A percentile compares a stretch with the other conserved stretches of the same genome.
Conservation (phyloP, 2,113 vertebrate species). For the Nesoenas mayeri region DNA sequence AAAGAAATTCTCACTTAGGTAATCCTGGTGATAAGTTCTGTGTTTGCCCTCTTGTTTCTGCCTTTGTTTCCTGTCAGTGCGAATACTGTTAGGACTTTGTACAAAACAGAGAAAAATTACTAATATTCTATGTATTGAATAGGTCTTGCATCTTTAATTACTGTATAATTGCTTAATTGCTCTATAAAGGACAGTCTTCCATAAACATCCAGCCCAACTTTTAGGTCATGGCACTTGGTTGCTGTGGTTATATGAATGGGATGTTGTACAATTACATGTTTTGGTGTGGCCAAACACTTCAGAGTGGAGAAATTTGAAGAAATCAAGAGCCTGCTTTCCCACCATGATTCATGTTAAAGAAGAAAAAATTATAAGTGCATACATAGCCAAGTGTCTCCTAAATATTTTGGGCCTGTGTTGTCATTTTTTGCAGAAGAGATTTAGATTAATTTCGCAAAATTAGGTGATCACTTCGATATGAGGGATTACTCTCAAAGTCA, state of each 20-base stretch:
- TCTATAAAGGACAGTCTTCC: not conserved
- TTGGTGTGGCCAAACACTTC: not conserved
- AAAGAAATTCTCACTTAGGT: not conserved
- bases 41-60: not conserved
- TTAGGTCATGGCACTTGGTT: not conserved
- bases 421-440: not conserved
- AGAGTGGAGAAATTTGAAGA: not conserved
- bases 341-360: not conserved
- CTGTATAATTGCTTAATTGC: constrained; percentile 6
- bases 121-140: not conserved
- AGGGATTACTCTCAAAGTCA: not conserved
- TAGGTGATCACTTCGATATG: not conserved
- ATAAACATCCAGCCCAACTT: not conserved
- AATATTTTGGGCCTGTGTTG: not conserved
- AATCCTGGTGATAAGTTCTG: not conserved
- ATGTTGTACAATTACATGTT: not conserved
- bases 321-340: not conserved
- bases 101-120: not conserved
- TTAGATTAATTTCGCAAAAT: not conserved
- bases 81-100: not conserved
- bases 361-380: not conserved
- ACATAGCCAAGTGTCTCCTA: not conserved
- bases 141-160: not conserved
- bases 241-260: not conserved
- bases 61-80: not conserved